Conservation (phyloP, 1,140 invertebrate genomes). For the Melitaea cinxia region DNA sequence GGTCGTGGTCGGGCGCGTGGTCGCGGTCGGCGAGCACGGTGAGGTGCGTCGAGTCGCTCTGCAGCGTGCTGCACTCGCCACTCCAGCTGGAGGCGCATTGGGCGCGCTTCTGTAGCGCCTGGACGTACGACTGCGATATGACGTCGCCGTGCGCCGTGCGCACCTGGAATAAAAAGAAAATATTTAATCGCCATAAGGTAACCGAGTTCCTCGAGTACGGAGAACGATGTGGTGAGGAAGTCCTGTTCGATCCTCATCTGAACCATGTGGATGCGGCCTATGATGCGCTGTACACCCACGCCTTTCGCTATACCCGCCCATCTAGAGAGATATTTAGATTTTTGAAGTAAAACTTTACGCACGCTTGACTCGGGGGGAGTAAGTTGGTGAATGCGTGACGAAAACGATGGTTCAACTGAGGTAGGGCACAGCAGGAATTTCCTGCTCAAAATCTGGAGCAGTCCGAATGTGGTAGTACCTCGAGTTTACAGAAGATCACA, state of each 20-base stretch:
- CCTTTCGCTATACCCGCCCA: slow-evolving; percentile 98
- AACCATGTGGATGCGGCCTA: slow-evolving; percentile 97
- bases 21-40: slow-evolving; percentile 81
- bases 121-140: slow-evolving; percentile 93
- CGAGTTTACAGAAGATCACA: no score
- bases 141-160: slow-evolving; percentile 93
- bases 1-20: slow-evolving; percentile 72
- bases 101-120: slow-evolving; percentile 88
- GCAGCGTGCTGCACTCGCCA: slow-evolving; percentile 88
- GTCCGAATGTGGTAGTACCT: no score
- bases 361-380: no score
- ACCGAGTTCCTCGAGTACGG: slow-evolving; percentile 98
- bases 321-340: no score
- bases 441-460: no score
- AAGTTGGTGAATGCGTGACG: no score
- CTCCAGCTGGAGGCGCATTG: slow-evolving; percentile 82
- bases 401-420: no score
- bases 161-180: no score
- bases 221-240: slow-evolving; percentile 97
- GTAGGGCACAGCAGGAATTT: no score
- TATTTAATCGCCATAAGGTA: no score
- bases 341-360: no score
- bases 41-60: slow-evolving; percentile 87
- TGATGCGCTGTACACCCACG: slow-evolving; percentile 97
- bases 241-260: slow-evolving; percentile 97